Percentiles rank a stretch among this genome's conserved stretches.
phyloP scores from a whole-genome alignment of 2,113 vertebrate genomes.

The Brachyistius frenatus region DNA sequence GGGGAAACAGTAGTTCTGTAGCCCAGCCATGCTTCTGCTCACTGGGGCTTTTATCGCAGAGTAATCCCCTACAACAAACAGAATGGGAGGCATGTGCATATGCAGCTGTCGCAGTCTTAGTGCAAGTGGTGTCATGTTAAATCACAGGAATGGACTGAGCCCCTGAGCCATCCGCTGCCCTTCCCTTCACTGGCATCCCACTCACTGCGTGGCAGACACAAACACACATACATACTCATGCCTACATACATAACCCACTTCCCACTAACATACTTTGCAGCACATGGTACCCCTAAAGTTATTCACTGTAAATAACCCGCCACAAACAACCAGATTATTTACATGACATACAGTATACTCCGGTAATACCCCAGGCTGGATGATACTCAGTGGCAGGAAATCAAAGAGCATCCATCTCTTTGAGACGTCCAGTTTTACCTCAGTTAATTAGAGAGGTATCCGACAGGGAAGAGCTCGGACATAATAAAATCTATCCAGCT shows the following conservation, averaged over 20 bases:
- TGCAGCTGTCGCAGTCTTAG: constrained; percentile 86
- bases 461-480: constrained; percentile 10
- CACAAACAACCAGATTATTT: constrained; percentile 48
- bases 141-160: constrained; percentile 84
- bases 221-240: constrained; percentile 59
- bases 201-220: constrained; percentile 57
- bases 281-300: constrained; percentile 48
- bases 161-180: constrained; percentile 76
- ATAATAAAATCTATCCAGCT: constrained; percentile 25
- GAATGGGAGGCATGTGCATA: constrained; percentile 85
- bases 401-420: constrained; percentile 6
- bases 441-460: constrained; percentile 6
- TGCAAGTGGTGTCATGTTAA: constrained; percentile 89
- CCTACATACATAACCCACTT: constrained; percentile 68
- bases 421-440: neutral
- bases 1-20: constrained; percentile 77
- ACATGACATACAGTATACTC: constrained; percentile 16
- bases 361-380: neutral
- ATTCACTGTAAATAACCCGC: constrained; percentile 59
- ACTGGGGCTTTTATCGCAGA: constrained; percentile 82
- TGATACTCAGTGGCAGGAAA: neutral
- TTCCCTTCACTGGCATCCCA: constrained; percentile 81
- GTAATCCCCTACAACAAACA: constrained; percentile 89
- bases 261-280: constrained; percentile 61
- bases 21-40: constrained; percentile 75